Percentiles rank a stretch among this genome's conserved stretches.
phyloP scores from a whole-genome alignment of 1,140 invertebrate genomes.

The Wiebesia pumilae region DNA sequence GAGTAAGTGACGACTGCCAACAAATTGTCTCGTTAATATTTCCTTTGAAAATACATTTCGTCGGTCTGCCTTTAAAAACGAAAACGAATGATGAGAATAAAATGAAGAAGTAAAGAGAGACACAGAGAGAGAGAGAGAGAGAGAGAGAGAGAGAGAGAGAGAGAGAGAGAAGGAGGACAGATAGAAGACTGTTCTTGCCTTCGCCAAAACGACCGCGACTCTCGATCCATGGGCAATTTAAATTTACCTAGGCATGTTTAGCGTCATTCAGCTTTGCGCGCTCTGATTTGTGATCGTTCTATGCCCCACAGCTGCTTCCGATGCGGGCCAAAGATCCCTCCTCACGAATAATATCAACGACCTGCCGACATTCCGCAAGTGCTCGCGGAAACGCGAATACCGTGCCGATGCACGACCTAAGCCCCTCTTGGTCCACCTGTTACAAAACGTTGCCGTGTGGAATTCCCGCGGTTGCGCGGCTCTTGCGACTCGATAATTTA shows the following conservation, averaged over 20 bases:
- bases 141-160: neutral
- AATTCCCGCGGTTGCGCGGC: neutral
- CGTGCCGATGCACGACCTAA: neutral
- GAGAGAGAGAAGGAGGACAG: neutral
- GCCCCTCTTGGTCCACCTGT: slow-evolving; percentile 59
- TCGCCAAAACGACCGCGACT: slow-evolving; percentile 60
- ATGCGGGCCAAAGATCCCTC: slow-evolving; percentile 65
- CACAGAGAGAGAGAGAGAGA: neutral
- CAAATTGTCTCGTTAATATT: neutral
- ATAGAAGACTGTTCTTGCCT: neutral
- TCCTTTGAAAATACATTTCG: neutral
- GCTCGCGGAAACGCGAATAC: neutral
- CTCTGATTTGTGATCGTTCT: slow-evolving; percentile 71
- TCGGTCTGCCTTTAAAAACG: neutral
- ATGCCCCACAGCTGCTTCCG: slow-evolving; percentile 66
- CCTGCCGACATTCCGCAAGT: slow-evolving; percentile 61
- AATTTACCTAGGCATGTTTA: slow-evolving; percentile 73
- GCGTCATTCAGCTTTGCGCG: slow-evolving; percentile 67
- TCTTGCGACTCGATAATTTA: slow-evolving; percentile 21
- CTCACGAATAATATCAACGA: slow-evolving; percentile 65
- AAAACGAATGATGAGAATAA: too few species aligned
- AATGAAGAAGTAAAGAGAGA: neutral
- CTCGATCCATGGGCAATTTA: slow-evolving; percentile 69
- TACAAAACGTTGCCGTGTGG: slow-evolving; percentile 47
- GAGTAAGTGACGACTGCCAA: neutral